Base-by-base conservation (phyloP, 2,797 vertebrate genomes). In the Hypotaenidia philippensis region DNA sequence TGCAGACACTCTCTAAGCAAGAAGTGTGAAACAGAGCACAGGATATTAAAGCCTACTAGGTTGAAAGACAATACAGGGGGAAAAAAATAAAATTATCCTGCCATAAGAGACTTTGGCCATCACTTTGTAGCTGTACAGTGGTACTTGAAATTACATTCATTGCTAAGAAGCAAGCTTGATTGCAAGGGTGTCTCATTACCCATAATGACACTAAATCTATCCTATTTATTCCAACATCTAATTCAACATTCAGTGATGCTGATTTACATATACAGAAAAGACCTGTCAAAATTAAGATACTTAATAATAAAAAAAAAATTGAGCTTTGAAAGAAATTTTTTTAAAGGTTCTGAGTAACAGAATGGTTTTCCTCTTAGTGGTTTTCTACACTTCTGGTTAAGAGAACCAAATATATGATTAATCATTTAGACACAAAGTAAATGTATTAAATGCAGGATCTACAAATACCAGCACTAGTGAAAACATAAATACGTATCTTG, bases 161-260 rank as follows among this genome's bases (percentile, higher is more conserved):
- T 85, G 55, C 89, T 87, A 87, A 95, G 83, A 96, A 94, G 60
- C 55, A 96, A 95, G 68, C 82, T 95, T 97, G 84, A 96, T 92
- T 93, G 93, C 90, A 90, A 90, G 66, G 64, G 45, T 87, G 41
- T 90, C 90, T 97, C 87, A 96, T 96, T 94, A 94, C 25, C 72
- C 66, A 92, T 93, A 90, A 95, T 96, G 74, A 94, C 41, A 79
- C 50, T 84, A 97, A 95, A 91, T 89, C 71, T 95, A 83, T 77
- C 87, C 75, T 95, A 94, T 94, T 94, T 93, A 96, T 95, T 88
- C 74, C 85, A 89, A 50, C 85, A 81, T 87, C 64, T 95, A 97
- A 96, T 94, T 94, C 89, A 78, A 87, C 89, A 63, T 86, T 94
- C 68, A 79, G 3, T 68, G 61, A 85, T 60, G 22, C 52, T 75